Evolutionary conservation across 2,797 vertebrate genomes (phyloP), one percentile per base, ranked within the genome.

Genomic region (Fundulus diaphanus): DNA sequence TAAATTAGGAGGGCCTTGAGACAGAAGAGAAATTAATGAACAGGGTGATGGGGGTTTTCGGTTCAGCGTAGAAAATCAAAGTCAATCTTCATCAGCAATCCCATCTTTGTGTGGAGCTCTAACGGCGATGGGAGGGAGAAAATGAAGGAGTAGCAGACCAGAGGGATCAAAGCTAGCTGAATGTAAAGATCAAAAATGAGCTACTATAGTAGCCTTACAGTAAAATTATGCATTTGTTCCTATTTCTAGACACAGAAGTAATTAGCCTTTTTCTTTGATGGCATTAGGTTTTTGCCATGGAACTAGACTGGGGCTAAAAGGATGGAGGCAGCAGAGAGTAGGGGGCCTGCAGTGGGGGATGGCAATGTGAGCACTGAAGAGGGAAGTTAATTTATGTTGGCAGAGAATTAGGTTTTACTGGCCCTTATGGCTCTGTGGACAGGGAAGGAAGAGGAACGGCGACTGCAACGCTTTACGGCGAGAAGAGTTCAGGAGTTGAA

Each of bases 81-180:
- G 89, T 88, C 74, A 79, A 82, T 87, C 81, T 82, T 82, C 80
- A 93, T 86, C 84, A 88, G 83, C 79, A 78, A 81, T 86, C 75
- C 70, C 61, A 80, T 88, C 82, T 90, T 82, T 74, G 76, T 72
- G 54, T 71, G 35, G 44, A 73, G 78, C 67, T 82, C 65, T 49
- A 42, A 70, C 70, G 77, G 67, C 68, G 66, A 44, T 24, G 40
- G 80, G 80, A 42, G 74, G 74, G 57, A 57, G 57, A 57, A 52
- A 72, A 69, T 68, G 86, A 86, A 89, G 87, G 82, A 82, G 86
- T 77, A 81, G 75, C 48, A 70, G 82, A 76, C 68, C 42, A 74
- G 77, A 80, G 76, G 85, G 87, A 94, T 92, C 90, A 94, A 94
- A 94, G 90, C 65, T 48, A 31, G 82, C 81, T 87, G 79, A 87